These are phyloP conservation scores for Sakesphorus luctuosus DNA, from an alignment of 2,113 vertebrate species.

Conservation along the genomic window DNA sequence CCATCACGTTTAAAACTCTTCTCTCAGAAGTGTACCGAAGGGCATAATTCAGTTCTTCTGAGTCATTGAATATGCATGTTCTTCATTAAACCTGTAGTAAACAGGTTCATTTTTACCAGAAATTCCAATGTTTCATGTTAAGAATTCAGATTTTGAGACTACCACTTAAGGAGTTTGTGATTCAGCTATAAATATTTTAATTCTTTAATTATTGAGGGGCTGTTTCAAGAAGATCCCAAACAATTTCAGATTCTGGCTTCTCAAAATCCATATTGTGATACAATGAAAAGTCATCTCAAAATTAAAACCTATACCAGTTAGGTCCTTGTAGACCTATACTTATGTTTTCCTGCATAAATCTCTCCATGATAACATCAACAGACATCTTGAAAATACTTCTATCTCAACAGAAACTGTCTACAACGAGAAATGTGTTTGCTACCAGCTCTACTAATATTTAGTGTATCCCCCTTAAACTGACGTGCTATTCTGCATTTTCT, in stretches of 20 bases:
- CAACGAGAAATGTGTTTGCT: background rate
- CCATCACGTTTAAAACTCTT: background rate
- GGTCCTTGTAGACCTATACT: background rate
- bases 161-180: background rate
- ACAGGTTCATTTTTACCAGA: background rate
- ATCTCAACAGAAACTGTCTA: background rate
- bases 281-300: background rate
- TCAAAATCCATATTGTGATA: background rate
- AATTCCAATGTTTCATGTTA: fast-evolving
- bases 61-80: fast-evolving
- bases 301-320: background rate
- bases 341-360: background rate
- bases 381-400: background rate
- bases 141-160: background rate
- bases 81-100: background rate
- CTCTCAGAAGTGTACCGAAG: background rate
- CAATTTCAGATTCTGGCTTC: background rate
- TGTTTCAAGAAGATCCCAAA: background rate
- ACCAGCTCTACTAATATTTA: background rate
- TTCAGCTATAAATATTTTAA: background rate
- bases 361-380: background rate
- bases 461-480: background rate
- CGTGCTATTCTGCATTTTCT: background rate
- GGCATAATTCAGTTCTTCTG: fast-evolving
- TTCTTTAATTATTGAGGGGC: background rate